Conservation (phyloP, 1,140 invertebrate genomes). For the honey bee (Apis mellifera) region DNA sequence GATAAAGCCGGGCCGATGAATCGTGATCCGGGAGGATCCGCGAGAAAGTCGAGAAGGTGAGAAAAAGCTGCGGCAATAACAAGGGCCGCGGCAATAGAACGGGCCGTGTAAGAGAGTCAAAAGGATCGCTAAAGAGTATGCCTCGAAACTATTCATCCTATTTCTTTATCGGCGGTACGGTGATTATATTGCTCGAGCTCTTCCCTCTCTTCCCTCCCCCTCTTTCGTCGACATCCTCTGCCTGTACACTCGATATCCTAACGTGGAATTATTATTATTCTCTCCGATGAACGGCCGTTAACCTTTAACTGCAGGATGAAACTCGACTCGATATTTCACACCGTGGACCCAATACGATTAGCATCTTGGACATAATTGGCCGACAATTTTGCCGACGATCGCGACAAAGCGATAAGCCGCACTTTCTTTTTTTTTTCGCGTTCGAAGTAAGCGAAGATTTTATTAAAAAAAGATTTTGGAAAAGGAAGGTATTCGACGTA, state of each 20-base stretch:
- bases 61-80: constrained; percentile 57
- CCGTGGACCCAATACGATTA: constrained; percentile 41
- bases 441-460: no score
- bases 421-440: no score
- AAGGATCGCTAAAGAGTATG: constrained; percentile 42
- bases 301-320: constrained; percentile 42
- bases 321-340: constrained; percentile 8
- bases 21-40: constrained; percentile 59
- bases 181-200: constrained; percentile 48
- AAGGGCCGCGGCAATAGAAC: constrained; percentile 28
- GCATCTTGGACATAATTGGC: constrained; percentile 29
- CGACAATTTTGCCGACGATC: background rate
- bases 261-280: constrained; percentile 66
- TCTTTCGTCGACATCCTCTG: background rate
- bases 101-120: constrained; percentile 45
- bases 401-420: background rate
- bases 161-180: constrained; percentile 53
- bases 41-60: constrained; percentile 63
- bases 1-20: constrained; percentile 50
- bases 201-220: constrained; percentile 12
- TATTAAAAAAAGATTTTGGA: no score
- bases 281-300: constrained; percentile 41
- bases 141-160: constrained; percentile 52
- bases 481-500: no score
- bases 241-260: constrained; percentile 26